Evolutionary conservation across 2,113 vertebrate genomes (phyloP).

Genomic region (Pseudois nayaur): DNA sequence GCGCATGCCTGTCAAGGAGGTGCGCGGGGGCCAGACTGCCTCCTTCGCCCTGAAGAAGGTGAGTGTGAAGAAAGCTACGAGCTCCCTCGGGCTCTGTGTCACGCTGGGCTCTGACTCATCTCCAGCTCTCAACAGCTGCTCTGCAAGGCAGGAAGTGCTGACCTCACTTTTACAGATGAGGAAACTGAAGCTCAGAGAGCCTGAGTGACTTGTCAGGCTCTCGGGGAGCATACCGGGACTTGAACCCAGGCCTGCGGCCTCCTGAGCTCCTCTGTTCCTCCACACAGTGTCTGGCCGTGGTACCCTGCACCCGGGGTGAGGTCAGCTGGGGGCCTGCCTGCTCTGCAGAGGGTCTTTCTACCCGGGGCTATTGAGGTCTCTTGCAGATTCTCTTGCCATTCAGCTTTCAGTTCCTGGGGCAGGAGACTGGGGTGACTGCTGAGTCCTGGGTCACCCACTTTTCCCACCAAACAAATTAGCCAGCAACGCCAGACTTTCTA

Average conservation of each 20-base stretch:
- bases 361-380: neutral
- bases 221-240: neutral
- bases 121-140: neutral
- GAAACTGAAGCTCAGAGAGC: neutral
- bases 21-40: slow-evolving; percentile 96
- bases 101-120: neutral
- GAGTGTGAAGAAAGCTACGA: neutral
- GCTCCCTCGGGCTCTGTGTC: rapidly evolving
- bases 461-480: neutral
- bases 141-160: neutral
- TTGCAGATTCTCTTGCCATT: neutral
- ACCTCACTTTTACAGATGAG: neutral
- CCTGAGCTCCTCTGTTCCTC: neutral
- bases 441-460: neutral
- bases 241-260: neutral
- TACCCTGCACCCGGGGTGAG: neutral
- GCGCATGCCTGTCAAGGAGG: slow-evolving; percentile 98
- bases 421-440: neutral
- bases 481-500: neutral
- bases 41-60: slow-evolving; percentile 99
- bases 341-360: neutral
- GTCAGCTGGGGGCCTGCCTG: neutral
- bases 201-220: neutral
- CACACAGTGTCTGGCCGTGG: neutral
- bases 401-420: neutral